Evolutionary conservation across 2,113 vertebrate species (phyloP).

Genomic region (Pollachius pollachius): DNA sequence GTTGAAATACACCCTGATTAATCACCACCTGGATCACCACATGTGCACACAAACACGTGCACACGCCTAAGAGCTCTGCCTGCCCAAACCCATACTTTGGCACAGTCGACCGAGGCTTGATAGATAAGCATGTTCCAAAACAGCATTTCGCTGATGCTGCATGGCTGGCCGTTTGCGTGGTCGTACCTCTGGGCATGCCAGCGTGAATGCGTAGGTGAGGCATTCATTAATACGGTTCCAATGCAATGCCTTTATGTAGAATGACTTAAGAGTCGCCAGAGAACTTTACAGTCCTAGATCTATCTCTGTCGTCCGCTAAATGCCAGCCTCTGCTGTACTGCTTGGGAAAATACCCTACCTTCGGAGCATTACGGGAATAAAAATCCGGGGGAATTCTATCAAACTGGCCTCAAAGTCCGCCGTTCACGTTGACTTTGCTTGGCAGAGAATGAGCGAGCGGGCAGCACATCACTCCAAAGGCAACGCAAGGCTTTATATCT

Average conservation of each 20-base stretch:
- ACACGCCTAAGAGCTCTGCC: constrained; percentile 38
- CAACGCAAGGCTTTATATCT: background rate
- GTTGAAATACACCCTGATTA: constrained; percentile 56
- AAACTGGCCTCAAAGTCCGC: background rate
- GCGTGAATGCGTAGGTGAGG: no score
- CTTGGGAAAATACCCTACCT: no score
- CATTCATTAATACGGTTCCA: no score
- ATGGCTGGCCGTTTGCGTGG: background rate
- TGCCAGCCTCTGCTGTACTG: constrained; percentile 21
- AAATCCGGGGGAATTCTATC: background rate
- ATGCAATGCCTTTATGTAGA: no score
- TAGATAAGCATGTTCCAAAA: constrained; percentile 11
- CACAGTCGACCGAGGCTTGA: constrained; percentile 21
- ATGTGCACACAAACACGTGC: background rate
- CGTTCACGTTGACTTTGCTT: no score
- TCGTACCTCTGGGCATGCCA: background rate
- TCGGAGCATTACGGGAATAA: no score
- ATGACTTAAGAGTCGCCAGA: no score
- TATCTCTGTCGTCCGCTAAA: constrained; percentile 21
- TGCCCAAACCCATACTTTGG: constrained; percentile 47
- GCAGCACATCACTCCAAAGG: background rate
- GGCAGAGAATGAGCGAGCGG: no score
- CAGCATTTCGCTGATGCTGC: background rate
- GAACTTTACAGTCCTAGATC: no score
- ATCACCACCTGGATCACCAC: constrained; percentile 34